Conservation (phyloP, 2,888 invertebrate species). For the Chaitophorus viminalis region DNA sequence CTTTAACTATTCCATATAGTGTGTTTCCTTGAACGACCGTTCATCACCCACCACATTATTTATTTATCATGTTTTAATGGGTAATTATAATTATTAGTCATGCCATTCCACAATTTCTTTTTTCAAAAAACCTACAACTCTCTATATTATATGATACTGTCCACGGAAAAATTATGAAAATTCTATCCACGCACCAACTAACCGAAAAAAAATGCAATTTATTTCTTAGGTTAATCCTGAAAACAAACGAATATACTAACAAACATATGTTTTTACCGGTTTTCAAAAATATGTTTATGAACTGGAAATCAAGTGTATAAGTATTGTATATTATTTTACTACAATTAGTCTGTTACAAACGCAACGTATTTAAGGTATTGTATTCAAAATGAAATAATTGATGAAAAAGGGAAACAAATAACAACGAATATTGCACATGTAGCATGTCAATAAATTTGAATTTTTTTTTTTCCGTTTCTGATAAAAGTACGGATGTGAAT, state of each 20-base stretch:
- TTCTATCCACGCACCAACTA: not conserved
- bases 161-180: not conserved
- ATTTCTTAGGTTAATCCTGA: too few species aligned
- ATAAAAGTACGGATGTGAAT: slow-evolving; percentile 6
- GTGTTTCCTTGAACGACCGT: not conserved
- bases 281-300: too few species aligned
- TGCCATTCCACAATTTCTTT: not conserved
- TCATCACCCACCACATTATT: not conserved
- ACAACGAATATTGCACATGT: slow-evolving; percentile 1
- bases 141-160: not conserved
- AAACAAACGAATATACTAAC: too few species aligned
- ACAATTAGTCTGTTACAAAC: too few species aligned
- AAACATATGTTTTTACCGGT: too few species aligned
- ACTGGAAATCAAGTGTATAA: too few species aligned
- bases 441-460: not conserved
- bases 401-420: slow-evolving; percentile 10
- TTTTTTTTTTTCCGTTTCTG: not conserved
- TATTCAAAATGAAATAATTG: slow-evolving; percentile 28
- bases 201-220: too few species aligned
- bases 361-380: slow-evolving; percentile 2
- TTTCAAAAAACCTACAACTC: not conserved
- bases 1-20: slow-evolving; percentile 18
- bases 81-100: not conserved
- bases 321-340: too few species aligned
- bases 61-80: slow-evolving; percentile 20